Evolutionary conservation across 2,888 invertebrate species (phyloP).

Genomic region (Campaea margaritaria): DNA sequence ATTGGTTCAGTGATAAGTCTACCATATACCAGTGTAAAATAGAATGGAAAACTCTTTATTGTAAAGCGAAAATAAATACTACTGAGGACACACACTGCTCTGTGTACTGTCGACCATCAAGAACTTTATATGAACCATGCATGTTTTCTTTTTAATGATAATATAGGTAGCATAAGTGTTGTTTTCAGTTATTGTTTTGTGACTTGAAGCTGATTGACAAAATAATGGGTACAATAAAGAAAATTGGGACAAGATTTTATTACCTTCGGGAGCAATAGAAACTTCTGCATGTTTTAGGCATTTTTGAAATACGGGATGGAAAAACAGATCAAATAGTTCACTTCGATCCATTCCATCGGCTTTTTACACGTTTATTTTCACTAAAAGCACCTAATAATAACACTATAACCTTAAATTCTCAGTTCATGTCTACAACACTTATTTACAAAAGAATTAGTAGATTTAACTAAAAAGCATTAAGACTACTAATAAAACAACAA

Average conservation of each 20-base stretch:
- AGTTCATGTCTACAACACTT: conserved; percentile 57
- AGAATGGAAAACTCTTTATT: no score
- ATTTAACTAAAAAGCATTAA: conserved; percentile 25
- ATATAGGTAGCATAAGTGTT: no score
- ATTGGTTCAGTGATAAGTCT: no score
- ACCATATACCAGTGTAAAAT: no score
- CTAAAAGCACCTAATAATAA: conserved; percentile 64
- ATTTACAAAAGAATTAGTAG: conserved; percentile 11
- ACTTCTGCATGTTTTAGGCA: conserved; percentile 82
- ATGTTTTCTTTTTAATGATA: no score
- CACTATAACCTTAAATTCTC: conserved; percentile 73
- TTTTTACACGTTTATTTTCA: conserved; percentile 58
- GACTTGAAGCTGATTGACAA: no score
- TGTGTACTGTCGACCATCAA: no score
- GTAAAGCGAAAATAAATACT: no score
- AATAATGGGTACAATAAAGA: background rate
- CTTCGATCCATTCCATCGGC: conserved; percentile 77
- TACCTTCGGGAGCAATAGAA: conserved; percentile 71
- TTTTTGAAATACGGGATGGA: conserved; percentile 84
- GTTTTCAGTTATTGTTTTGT: no score
- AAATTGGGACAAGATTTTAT: conserved; percentile 31
- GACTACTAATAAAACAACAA: conserved; percentile 46
- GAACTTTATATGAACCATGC: no score
- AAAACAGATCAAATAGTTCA: conserved; percentile 83
- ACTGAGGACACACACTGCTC: no score